phyloP scores from a whole-genome alignment of 1,140 invertebrate species.

The Drosophila pectinifera region DNA sequence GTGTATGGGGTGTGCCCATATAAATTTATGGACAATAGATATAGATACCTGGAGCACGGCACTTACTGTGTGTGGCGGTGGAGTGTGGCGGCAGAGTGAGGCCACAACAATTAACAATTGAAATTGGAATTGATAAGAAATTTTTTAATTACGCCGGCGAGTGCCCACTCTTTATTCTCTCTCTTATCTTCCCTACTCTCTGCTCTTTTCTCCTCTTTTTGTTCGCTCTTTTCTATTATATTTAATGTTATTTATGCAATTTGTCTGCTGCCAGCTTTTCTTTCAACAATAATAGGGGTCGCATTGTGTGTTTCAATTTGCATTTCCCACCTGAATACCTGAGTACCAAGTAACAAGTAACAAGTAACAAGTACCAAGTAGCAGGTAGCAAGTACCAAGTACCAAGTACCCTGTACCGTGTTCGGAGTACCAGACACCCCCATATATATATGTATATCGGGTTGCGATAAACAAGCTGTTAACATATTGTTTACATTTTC shows the following conservation, averaged over 20 bases:
- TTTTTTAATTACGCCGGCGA: slow-evolving; percentile 72
- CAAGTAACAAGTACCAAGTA: no score
- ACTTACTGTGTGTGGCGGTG: not conserved
- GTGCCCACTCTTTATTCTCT: not conserved
- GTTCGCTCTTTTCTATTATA: not conserved
- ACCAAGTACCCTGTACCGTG: not conserved
- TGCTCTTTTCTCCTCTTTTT: not conserved
- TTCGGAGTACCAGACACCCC: not conserved
- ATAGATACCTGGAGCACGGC: slow-evolving; percentile 33
- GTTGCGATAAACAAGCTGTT: slow-evolving; percentile 54
- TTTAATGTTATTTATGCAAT: not conserved
- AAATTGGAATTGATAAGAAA: slow-evolving; percentile 69
- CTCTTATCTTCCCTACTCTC: slow-evolving; percentile 14
- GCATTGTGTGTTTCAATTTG: not conserved
- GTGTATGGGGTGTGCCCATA: slow-evolving; percentile 30
- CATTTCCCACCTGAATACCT: slow-evolving; percentile 10
- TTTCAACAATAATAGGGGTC: slow-evolving; percentile 7
- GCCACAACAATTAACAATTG: slow-evolving; percentile 77
- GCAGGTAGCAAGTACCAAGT: no score
- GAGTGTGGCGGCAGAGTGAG: slow-evolving; percentile 7
- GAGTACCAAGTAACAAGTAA: no score
- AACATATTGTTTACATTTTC: slow-evolving; percentile 68
- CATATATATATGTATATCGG: slow-evolving; percentile 29
- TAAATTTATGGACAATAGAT: slow-evolving; percentile 37
- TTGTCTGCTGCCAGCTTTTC: not conserved